Percentiles rank a stretch among this genome's conserved stretches.
phyloP scores from a whole-genome alignment of 1,140 invertebrate genomes.

The Patella vulgata region DNA sequence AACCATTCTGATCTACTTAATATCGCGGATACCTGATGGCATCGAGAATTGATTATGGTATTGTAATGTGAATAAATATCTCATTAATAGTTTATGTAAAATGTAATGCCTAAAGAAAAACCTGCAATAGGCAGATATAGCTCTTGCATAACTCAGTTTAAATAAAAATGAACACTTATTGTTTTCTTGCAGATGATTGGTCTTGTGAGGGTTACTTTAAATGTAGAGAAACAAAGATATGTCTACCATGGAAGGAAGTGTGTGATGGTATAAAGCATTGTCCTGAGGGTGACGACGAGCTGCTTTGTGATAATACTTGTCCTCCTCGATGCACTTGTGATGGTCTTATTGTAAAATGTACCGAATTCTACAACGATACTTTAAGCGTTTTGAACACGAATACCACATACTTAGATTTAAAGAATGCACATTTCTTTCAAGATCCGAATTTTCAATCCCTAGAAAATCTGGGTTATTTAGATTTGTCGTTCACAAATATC shows the following conservation, averaged over 20 bases:
- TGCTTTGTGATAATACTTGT: constrained; percentile 1
- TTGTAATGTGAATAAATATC: no score
- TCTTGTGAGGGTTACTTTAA: constrained; percentile 12
- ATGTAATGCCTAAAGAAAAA: no score
- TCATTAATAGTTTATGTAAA: no score
- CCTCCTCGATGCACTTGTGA: constrained; percentile 8
- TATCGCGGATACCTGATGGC: no score
- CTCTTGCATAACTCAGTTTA: no score
- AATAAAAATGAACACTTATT: no score
- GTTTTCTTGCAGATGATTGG: background rate
- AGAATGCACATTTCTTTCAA: background rate
- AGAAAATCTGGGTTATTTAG: no score
- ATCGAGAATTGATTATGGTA: no score
- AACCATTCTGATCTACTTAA: no score
- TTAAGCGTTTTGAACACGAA: background rate
- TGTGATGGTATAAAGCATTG: constrained; percentile 24
- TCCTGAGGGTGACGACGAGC: constrained; percentile 19
- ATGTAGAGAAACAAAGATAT: constrained; percentile 1
- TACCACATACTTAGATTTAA: background rate
- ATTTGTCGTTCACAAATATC: no score
- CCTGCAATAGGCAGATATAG: no score
- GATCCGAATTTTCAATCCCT: no score
- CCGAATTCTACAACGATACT: background rate
- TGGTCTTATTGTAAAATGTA: constrained; percentile 6
- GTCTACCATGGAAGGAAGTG: constrained; percentile 14